Evolutionary conservation across 2,888 invertebrate genomes (phyloP), one percentile per base, ranked within the genome.

Genomic region (Pyrochroa serraticornis): DNA sequence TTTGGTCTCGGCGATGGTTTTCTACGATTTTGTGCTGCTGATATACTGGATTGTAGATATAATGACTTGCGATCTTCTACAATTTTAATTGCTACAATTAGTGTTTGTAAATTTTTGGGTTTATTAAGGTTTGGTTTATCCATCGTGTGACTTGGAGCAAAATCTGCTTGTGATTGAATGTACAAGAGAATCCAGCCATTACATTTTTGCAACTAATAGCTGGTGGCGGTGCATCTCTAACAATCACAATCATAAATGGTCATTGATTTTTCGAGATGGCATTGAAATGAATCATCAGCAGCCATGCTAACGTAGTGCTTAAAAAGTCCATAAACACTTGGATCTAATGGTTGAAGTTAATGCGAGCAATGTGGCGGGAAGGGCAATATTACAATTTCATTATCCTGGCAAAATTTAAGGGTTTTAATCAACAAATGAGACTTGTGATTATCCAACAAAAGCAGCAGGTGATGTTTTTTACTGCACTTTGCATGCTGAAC

Each of bases 161-260:
- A 53, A 39, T 53, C 45, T 45, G 34, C 9, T 32, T 31, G 31
- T 46, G 30, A 44, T 55, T 59, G 58, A 71, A 57, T 74, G 74
- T 22, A 76, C 60, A 44, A 76, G 68, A 13, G 71, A 61, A 10
- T 72, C 73, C 32, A 74, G 73, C 37, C 12, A 38, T 36, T 14
- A 39, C 36, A 22, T 55, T 55, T 48, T 38, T 22, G 32, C 34
- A 35, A 1, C 45, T 52, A 34, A 58, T 32, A 3, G 58, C 47
- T 5, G 42, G 8, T 30, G 39, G 47, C 7, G 39, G 30, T 10
- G 47, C 47, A 42, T 10, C 7, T 47, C 39, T 39, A 6, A 59
- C 22, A 22, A 22, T 22, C 22, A 5, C 22, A 22, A 22, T 22
- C 22, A 22, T 22, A 22, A 22, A 22, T 22, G 22, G 22, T 22